phyloP scores from a whole-genome alignment of 2,888 invertebrate genomes.

The Arctia plantaginis region DNA sequence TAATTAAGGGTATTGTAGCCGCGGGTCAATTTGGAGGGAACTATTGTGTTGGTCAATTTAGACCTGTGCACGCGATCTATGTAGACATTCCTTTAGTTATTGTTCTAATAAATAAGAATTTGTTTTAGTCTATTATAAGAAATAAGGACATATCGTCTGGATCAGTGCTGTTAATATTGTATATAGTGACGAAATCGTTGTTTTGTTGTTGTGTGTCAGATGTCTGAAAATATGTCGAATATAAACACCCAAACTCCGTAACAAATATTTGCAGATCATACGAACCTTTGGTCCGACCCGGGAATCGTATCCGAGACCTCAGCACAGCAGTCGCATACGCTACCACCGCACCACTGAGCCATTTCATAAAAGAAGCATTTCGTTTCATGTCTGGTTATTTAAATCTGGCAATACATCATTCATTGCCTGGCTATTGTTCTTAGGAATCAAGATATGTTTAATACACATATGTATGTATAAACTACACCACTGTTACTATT shows the following conservation, averaged over 20 bases:
- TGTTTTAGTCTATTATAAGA: neutral
- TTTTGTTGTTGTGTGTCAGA: no score
- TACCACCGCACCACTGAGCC: no score
- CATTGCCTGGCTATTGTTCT: neutral
- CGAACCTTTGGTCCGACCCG: no score
- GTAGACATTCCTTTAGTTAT: slow-evolving; percentile 24
- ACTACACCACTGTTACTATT: no score
- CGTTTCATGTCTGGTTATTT: neutral
- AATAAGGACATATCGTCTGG: neutral
- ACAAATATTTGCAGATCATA: no score
- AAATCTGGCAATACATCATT: neutral
- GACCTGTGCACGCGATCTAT: slow-evolving; percentile 32
- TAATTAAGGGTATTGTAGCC: slow-evolving; percentile 25
- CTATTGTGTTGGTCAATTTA: slow-evolving; percentile 33
- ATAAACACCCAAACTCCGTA: no score
- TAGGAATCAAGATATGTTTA: no score
- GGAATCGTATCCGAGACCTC: no score
- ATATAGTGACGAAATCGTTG: neutral
- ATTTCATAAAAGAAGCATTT: no score
- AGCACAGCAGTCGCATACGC: no score
- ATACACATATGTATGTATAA: neutral
- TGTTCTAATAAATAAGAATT: slow-evolving; percentile 3
- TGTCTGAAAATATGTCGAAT: no score
- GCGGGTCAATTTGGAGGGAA: slow-evolving; percentile 22
- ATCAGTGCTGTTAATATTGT: neutral